These are phyloP conservation scores for Brachionus calyciflorus DNA, from an alignment of 1,140 invertebrate genomes.

Conservation along the genomic window DNA sequence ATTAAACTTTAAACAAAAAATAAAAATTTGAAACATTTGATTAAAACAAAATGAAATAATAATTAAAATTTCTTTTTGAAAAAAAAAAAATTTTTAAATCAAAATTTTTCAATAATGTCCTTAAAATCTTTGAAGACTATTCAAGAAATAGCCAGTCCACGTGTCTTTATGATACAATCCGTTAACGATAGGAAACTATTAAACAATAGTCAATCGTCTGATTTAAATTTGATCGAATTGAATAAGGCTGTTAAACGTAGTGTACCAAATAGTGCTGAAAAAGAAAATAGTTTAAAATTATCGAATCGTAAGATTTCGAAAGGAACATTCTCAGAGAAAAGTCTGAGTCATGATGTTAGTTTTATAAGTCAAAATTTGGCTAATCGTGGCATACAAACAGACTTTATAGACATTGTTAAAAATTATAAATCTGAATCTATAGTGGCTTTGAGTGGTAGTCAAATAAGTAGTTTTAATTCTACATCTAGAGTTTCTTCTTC, in stretches of 20 bases:
- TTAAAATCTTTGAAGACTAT: conserved; percentile 11
- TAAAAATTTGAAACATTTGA: no score
- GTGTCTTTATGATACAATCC: conserved; percentile 12
- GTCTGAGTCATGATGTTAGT: not conserved
- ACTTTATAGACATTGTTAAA: conserved; percentile 16
- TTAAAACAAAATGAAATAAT: no score
- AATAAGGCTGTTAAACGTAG: not conserved
- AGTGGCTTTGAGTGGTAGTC: conserved; percentile 29
- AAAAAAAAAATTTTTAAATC: not conserved
- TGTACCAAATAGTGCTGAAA: not conserved
- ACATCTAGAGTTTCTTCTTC: conserved; percentile 29
- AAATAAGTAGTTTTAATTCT: conserved; percentile 42
- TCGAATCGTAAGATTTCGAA: not conserved
- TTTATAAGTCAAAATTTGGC: not conserved
- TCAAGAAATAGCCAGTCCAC: not conserved
- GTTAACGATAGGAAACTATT: not conserved
- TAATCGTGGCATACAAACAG: conserved; percentile 25
- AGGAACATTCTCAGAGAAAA: not conserved
- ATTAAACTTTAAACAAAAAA: conserved; percentile 15
- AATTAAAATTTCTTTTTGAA: not conserved
- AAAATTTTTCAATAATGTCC: not conserved
- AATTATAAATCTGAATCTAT: conserved; percentile 30
- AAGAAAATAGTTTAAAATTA: not conserved
- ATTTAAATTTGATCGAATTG: not conserved
- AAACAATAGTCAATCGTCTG: conserved; percentile 11